These are phyloP conservation scores for Coregonus clupeaformis DNA, from an alignment of 2,113 vertebrate species.

Conservation along the genomic window DNA sequence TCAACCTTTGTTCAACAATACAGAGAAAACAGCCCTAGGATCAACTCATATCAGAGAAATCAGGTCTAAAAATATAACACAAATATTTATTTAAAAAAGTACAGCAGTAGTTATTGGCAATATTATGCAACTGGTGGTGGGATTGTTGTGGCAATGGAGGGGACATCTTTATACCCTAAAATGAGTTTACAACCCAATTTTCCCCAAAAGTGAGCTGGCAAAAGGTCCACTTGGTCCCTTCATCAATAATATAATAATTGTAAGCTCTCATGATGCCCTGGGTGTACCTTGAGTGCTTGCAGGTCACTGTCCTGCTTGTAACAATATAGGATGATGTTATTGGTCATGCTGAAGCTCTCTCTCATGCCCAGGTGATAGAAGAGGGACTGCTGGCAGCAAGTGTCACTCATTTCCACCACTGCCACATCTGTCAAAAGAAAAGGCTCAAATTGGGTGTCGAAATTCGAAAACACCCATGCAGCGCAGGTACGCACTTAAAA, in stretches of 20 bases:
- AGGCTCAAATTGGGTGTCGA: too few species aligned
- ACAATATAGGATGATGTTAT: constrained; percentile 87
- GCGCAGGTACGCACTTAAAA: not conserved
- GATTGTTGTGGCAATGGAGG: not conserved
- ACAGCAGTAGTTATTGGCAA: not conserved
- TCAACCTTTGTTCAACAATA: not conserved
- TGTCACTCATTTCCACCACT: constrained; percentile 85
- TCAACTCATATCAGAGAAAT: not conserved
- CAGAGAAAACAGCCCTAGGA: not conserved
- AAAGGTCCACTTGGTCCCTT: not conserved
- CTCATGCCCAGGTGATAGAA: constrained; percentile 90
- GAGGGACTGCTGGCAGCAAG: constrained; percentile 84
- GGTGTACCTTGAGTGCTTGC: constrained; percentile 79
- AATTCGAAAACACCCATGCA: too few species aligned
- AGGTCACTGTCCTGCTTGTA: constrained; percentile 76
- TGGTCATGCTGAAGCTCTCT: constrained; percentile 91
- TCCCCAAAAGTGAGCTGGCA: not conserved
- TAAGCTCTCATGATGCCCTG: not conserved
- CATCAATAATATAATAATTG: not conserved
- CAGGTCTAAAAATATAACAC: not conserved
- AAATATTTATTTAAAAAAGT: not conserved
- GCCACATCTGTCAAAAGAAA: constrained; percentile 79
- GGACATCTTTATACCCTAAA: not conserved
- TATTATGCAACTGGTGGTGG: not conserved
- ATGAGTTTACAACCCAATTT: not conserved